Evolutionary conservation across 2,797 vertebrate genomes (phyloP), one percentile per base, ranked within the genome.

Genomic region (Parotocinclus haroldoi): DNA sequence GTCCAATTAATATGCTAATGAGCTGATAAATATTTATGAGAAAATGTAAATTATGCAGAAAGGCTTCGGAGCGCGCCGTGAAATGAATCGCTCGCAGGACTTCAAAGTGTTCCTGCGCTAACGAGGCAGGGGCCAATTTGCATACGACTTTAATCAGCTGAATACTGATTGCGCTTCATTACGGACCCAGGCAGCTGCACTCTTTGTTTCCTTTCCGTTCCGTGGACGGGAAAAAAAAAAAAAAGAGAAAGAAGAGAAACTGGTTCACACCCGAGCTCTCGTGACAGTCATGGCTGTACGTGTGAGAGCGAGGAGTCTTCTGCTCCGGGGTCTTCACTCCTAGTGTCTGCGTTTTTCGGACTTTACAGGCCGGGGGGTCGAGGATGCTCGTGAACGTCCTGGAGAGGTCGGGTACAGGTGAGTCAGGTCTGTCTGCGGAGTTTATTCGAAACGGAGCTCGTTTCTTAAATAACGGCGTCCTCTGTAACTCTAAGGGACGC

Each of bases 141-240:
- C 96, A 98, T 98, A 98, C 87, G 91, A 90, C 93, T 96, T 95
- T 97, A 98, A 98, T 98, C 95, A 98, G 93, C 88, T 91, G 95
- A 94, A 98, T 97, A 97, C 96, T 98, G 96, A 99, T 98, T 98
- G 97, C 92, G 91, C 92, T 95, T 98, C 94, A 98, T 99, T 99
- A 98, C 94, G 92, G 93, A 92, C 89, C 91, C 93, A 90, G 94
- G 93, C 95, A 96, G 94, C 94, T 95, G 95, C 95, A 95, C 94
- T 95, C 93, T 95, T 94, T 93, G 90, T 95, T 98, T 95, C 91
- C 94, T 92, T 95, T 96, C 95, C 93, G 93, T 95, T 93, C 95
- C 94, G 90, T 90, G 83, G 80, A 73, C 45, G 77, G 77, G 88
- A 81, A 90, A 58, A 39, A 57, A 57, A 94, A 95, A 93, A 81